These are phyloP conservation scores for Parnassius apollo DNA, from an alignment of 2,888 invertebrate genomes.

Conservation along the genomic window DNA sequence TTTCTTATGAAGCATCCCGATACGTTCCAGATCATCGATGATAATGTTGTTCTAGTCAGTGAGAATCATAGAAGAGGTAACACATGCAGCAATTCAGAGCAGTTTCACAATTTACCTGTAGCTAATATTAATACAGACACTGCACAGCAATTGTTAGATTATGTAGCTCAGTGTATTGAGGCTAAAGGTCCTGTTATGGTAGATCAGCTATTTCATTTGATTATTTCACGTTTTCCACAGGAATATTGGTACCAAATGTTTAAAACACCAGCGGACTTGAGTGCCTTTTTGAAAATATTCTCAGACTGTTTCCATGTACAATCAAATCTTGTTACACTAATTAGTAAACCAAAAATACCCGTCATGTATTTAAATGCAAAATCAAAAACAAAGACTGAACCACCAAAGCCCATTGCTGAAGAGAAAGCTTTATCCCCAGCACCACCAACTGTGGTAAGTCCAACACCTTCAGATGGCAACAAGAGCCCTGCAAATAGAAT, in stretches of 20 bases:
- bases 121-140: constrained; percentile 91
- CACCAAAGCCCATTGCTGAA: constrained; percentile 72
- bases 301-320: constrained; percentile 97
- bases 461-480: constrained; percentile 72
- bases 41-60: constrained; percentile 89
- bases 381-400: constrained; percentile 73
- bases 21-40: constrained; percentile 91
- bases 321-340: constrained; percentile 92
- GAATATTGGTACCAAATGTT: constrained; percentile 93
- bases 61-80: constrained; percentile 85
- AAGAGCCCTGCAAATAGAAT: constrained; percentile 72
- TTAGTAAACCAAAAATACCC: constrained; percentile 88
- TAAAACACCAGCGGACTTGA: constrained; percentile 93
- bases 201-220: constrained; percentile 92
- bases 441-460: constrained; percentile 63
- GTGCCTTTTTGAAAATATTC: constrained; percentile 94
- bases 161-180: constrained; percentile 90
- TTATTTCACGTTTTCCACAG: constrained; percentile 87
- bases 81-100: constrained; percentile 84
- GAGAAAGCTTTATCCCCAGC: constrained; percentile 62
- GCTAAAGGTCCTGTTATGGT: constrained; percentile 91
- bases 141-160: constrained; percentile 90
- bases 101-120: constrained; percentile 85
- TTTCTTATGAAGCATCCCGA: constrained; percentile 92
- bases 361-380: constrained; percentile 79